Evolutionary conservation across 2,888 invertebrate genomes (phyloP), one percentile per base, ranked within the genome.

Genomic region (Eremobia ochroleuca): DNA sequence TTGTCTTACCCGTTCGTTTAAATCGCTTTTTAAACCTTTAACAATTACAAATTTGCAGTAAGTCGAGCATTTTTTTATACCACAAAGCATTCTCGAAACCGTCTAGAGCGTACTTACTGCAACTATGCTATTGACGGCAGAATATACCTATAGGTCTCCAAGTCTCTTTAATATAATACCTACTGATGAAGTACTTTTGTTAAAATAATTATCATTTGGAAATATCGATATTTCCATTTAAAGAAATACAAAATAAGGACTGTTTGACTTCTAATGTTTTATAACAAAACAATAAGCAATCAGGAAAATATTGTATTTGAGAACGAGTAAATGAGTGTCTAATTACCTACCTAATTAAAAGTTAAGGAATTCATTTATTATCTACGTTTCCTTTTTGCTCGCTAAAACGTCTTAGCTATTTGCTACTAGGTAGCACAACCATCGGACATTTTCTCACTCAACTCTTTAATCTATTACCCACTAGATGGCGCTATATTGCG

Each of bases 351-450:
- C 25, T 9, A 25, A 31, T 49, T 58, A 31, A n/a, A 71, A 5
- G 21, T 18, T 37, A 8, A 9, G 8, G 0, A 59, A 28, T 2
- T 34, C 3, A 5, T 61, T 18, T n/a, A 40, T 9, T 15, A 31
- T 5, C 31, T 25, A 8, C 0, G 4, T 2, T 52, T 25, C 2
- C 5, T 31, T 58, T 4, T 0, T 59, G 1, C 9, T 46, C 1
- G 1, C 1, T 28, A 15, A 64, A n/a, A 31, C 3, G 13, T 21
- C 11, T 64, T 31, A 6, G 15, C 79, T 87, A 88, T 73, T 85
- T 34, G 46, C 28, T 70, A 64, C 77, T 79, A 89, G 91, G 75
- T 90, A 85, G 87, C 90, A 85, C 80, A 70, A 86, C 82, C 1
- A 9, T 8, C 49, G 21, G 31, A 25, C 15, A 15, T 25, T 49